Conservation (phyloP, 1,140 invertebrate species). For the Coenobita brevimanus region DNA sequence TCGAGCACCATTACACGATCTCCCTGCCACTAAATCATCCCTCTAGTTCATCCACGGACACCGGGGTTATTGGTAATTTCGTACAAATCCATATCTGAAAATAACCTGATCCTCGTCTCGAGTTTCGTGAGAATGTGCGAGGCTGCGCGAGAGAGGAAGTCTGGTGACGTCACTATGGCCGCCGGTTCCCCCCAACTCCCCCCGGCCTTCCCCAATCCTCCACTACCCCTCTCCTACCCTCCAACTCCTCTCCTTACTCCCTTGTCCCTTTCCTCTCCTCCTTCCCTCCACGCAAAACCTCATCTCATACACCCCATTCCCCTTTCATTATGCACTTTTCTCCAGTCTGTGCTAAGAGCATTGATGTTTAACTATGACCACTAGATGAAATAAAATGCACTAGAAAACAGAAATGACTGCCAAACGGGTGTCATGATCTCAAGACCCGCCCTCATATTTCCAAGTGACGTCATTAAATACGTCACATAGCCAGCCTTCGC, state of each 20-base stretch:
- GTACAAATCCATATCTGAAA: constrained; percentile 70
- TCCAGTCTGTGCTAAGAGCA: background rate
- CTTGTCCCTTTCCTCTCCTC: background rate
- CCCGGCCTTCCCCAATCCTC: background rate
- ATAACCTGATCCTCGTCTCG: constrained; percentile 67
- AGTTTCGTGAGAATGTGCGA: constrained; percentile 60
- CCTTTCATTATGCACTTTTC: background rate
- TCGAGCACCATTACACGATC: background rate
- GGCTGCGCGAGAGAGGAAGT: constrained; percentile 62
- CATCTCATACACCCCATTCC: background rate
- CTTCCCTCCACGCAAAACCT: background rate
- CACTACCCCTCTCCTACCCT: background rate
- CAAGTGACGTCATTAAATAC: constrained; percentile 15
- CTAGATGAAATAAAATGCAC: background rate
- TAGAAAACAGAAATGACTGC: background rate
- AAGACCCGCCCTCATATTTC: constrained; percentile 28
- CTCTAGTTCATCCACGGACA: constrained; percentile 22
- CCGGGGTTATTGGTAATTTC: constrained; percentile 57
- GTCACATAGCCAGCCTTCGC: background rate
- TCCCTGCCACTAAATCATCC: background rate
- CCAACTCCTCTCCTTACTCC: background rate
- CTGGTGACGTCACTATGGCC: constrained; percentile 49
- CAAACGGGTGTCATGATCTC: too few species aligned
- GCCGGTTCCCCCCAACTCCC: background rate
- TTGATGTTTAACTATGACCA: too few species aligned